Evolutionary conservation across 2,888 invertebrate genomes (phyloP), one percentile per base, ranked within the genome.

Genomic region (Camponotus fellah): DNA sequence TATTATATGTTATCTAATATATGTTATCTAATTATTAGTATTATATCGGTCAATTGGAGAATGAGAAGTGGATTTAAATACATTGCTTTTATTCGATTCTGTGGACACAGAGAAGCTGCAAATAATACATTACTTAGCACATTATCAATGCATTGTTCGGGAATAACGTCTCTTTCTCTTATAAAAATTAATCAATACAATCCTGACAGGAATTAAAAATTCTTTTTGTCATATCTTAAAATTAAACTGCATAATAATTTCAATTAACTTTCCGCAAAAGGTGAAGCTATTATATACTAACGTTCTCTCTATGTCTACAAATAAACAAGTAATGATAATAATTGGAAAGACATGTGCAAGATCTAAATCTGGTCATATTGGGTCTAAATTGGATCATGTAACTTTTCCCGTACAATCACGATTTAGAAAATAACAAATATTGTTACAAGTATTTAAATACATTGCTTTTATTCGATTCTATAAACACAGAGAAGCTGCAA

Each of bases 91-190:
- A 60, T 60, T 60, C 32, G 14, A 32, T 60, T 1, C 4, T 74
- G 32, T 32, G 0, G 49, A 58, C 12, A 9, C 6, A 74, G 10
- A 60, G 12, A 60, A 0, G 0, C 12, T 74, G n/a, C 56, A 60
- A 60, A 32, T 26, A 60, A 43, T 74, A 74, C 72, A 72, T 37
- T 37, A 71, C 17, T 34, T 69, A 69, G 21, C 5, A 53, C 5
- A 21, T 34, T 21, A 37, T 17, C 3, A 2, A 26, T 40, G 6
- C 6, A 56, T 58, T 26, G 21, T 3, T 10, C 8, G 21, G 2
- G 56, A 37, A 0, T 3, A 26, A 72, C 2, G 40, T n/a, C 2
- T 5, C 9, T 46, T 3, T n/a, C 12, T 6, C 53, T 58, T 40
- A 17, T 58, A 10, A 49, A 34, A 62, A 37, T 62, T 62, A 34